phyloP scores from a whole-genome alignment of 1,140 invertebrate species.

The Pseudomyrmex pallidus region DNA sequence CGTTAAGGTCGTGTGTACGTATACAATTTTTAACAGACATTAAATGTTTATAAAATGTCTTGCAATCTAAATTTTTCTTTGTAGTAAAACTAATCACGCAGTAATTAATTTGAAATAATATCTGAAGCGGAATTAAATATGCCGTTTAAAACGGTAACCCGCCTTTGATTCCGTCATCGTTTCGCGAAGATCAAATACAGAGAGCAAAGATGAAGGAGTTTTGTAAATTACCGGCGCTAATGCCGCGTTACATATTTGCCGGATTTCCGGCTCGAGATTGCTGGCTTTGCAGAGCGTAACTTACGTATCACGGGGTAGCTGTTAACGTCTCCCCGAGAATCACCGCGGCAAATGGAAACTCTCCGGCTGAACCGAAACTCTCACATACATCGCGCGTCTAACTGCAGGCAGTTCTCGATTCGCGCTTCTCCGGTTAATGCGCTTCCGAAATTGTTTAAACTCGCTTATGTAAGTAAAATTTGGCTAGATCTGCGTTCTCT shows the following conservation, averaged over 20 bases:
- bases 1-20: background rate
- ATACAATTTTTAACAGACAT: background rate
- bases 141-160: background rate
- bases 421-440: constrained; percentile 10
- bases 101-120: constrained; percentile 14
- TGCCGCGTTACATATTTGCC: constrained; percentile 52
- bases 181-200: background rate
- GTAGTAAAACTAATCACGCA: background rate
- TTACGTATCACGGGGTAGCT: constrained; percentile 40
- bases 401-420: constrained; percentile 26
- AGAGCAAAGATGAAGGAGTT: constrained; percentile 32
- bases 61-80: background rate
- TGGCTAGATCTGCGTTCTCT: background rate
- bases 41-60: background rate
- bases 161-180: constrained; percentile 17
- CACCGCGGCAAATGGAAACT: constrained; percentile 43
- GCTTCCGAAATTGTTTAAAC: constrained; percentile 50
- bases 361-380: constrained; percentile 30
- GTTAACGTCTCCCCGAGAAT: constrained; percentile 41
- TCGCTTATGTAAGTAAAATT: constrained; percentile 51
- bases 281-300: constrained; percentile 53
- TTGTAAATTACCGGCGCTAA: constrained; percentile 46
- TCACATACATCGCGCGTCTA: constrained; percentile 7
- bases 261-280: constrained; percentile 52
- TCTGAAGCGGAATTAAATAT: background rate